Conservation (phyloP, 2,888 invertebrate species). For the Nebria salina region DNA sequence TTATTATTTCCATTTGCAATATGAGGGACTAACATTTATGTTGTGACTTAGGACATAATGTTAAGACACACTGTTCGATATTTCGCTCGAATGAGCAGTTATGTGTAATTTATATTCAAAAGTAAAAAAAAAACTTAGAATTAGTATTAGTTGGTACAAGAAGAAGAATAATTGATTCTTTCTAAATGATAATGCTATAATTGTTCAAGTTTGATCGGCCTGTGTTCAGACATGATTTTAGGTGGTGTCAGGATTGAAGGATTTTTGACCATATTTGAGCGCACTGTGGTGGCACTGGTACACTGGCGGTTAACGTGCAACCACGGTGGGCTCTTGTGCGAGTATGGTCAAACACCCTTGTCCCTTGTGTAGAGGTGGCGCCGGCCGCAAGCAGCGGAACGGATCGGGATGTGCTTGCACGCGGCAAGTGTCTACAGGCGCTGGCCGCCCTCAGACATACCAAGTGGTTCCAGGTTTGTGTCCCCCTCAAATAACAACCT, state of each 20-base stretch:
- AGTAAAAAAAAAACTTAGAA: background rate
- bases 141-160: background rate
- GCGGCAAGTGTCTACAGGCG: conserved; percentile 99
- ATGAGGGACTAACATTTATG: background rate
- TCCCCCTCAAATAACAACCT: conserved; percentile 58
- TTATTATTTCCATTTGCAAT: too few species aligned
- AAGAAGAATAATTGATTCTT: conserved; percentile 54
- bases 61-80: background rate
- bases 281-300: conserved; percentile 53
- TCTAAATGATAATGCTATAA: conserved; percentile 59
- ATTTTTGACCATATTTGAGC: conserved; percentile 73
- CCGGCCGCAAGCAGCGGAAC: conserved; percentile 78
- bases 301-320: conserved; percentile 35
- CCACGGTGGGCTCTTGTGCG: conserved; percentile 30
- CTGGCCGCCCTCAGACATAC: conserved; percentile 99
- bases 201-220: conserved; percentile 52
- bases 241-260: conserved; percentile 69
- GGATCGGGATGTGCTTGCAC: conserved; percentile 94
- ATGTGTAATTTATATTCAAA: background rate
- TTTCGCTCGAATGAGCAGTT: background rate
- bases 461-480: conserved; percentile 99
- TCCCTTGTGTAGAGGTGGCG: conserved; percentile 62
- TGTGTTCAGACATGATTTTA: conserved; percentile 61
- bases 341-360: conserved; percentile 82
- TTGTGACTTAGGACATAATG: background rate